phyloP scores from a whole-genome alignment of 2,113 vertebrate genomes.

The Myotis yumanensis region DNA sequence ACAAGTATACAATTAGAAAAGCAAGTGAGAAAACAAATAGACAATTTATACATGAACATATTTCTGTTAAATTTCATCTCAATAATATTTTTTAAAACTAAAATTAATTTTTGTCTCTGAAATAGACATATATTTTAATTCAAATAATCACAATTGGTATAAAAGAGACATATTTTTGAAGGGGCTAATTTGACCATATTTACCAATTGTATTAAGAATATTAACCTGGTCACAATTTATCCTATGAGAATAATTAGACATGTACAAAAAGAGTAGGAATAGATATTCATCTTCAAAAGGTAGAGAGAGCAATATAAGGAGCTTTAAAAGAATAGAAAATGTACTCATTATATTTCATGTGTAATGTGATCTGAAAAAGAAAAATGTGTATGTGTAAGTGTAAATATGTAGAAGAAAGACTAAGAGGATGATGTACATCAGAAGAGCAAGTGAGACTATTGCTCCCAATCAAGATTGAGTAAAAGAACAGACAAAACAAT shows the following conservation, averaged over 20 bases:
- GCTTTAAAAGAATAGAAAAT: background rate
- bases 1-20: background rate
- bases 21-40: background rate
- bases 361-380: background rate
- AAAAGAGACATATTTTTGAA: background rate
- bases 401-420: background rate
- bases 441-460: background rate
- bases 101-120: background rate
- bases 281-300: background rate
- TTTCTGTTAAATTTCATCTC: background rate
- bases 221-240: background rate
- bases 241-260: background rate
- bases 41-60: background rate
- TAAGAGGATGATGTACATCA: background rate
- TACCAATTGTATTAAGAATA: background rate
- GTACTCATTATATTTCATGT: background rate
- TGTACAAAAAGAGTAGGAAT: background rate
- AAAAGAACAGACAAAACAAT: background rate
- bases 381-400: background rate
- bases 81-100: background rate
- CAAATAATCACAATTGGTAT: background rate
- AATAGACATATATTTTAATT: background rate
- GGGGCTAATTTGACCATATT: background rate
- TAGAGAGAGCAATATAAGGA: background rate
- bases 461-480: background rate